Evolutionary conservation across 1,140 invertebrate genomes (phyloP), one percentile per base, ranked within the genome.

Genomic region (Danaus plexippus): DNA sequence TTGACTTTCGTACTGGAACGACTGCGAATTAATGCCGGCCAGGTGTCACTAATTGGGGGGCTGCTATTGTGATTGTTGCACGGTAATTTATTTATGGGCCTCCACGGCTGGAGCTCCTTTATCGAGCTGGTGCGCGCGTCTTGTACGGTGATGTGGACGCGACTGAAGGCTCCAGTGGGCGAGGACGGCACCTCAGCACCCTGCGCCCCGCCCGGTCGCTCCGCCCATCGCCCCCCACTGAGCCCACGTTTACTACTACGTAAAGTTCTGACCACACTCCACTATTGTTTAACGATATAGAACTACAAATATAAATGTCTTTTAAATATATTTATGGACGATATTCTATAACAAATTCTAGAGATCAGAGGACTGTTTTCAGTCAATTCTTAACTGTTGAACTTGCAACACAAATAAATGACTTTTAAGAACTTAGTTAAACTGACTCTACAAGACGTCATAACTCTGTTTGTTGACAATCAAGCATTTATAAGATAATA

Each of bases 1-100:
- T 84, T 72, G 75, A 75, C 48, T 59, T 69, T 83, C 77, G 82
- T 86, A 83, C 74, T 73, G 68, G 57, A 60, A 72, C 71, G 71
- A 74, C 71, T 73, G 75, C 80, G 67, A 85, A 84, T 85, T 85
- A 85, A 85, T 76, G 69, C 65, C 64, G 65, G 54, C 80, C 83
- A 87, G 84, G 77, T 85, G 84, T 61, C 67, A 57, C 65, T 83
- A 80, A 86, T 85, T 80, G 77, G 67, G 66, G 70, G 77, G 68
- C 73, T 67, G 72, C 69, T 67, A 67, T 62, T 60, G 64, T 63
- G 72, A 70, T 82, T 80, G 59, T 73, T 86, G 77, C 75, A 85
- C 83, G 83, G 71, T 70, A 80, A 86, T 86, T 32, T 83, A 82
- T 79, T 81, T 73, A 71, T 74, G 75, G 75, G 76, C 64, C 74